Evolutionary conservation across 2,113 vertebrate genomes (phyloP), one percentile per base, ranked within the genome.

Genomic region (Gymnobelideus leadbeateri): DNA sequence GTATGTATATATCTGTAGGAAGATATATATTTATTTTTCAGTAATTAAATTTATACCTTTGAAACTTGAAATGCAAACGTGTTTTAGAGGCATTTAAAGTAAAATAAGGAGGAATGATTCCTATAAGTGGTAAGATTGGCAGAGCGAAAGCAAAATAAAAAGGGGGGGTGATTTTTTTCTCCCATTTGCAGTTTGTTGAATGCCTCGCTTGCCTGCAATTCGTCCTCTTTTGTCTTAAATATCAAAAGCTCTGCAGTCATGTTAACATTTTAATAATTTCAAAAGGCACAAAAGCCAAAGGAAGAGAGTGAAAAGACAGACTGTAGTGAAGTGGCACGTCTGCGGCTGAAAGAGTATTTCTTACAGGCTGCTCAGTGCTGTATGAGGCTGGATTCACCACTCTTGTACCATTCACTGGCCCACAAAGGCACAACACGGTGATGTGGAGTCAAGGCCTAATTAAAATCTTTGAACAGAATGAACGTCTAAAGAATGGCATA

Each of bases 221-320:
- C 98, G 97, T 99, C 98, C 99, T 99, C 99, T 99, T 99, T 99
- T 99, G 99, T 99, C 99, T 99, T 99, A 99, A 99, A 99, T 99
- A 99, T 99, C 99, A 99, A 99, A 99, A 99, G 98, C 99, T 98
- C 99, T 98, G 98, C 97, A 99, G 99, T 98, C 99, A 98, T 99
- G 99, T 99, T 99, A 99, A 99, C 99, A 99, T 99, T 99, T 99
- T 99, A 99, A 99, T 99, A 99, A 99, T 99, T 99, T 99, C 99
- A 99, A 99, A 98, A 99, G 98, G 97, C 98, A 99, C 98, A 99
- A 98, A 99, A 99, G 98, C 98, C 97, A 98, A 98, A 98, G 98
- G 98, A 98, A 98, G 97, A 97, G 97, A 98, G 98, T 98, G 98
- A 98, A 98, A 98, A 99, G 99, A 98, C 98, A 98, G 98, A 98